These are phyloP conservation scores for Machimus rusticus DNA, from an alignment of 2,888 invertebrate genomes.

Conservation along the genomic window DNA sequence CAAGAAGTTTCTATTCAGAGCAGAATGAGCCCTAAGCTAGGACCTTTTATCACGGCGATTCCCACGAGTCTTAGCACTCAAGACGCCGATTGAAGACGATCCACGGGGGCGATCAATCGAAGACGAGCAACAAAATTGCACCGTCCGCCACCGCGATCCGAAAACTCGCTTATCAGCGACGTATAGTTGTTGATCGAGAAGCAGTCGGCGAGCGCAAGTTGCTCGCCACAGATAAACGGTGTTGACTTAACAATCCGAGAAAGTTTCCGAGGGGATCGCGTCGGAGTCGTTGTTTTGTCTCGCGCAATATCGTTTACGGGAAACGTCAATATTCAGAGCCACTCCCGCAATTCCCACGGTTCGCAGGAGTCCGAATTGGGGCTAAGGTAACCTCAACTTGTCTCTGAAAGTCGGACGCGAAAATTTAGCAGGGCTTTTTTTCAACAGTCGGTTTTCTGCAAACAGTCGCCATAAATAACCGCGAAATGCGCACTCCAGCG, in stretches of 20 bases:
- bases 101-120: neutral
- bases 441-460: neutral
- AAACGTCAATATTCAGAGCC: conserved; percentile 17
- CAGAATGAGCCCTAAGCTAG: neutral
- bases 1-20: neutral
- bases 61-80: conserved; percentile 9
- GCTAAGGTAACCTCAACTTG: neutral
- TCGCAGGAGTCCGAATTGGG: conserved; percentile 25
- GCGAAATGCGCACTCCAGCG: neutral
- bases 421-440: conserved; percentile 2
- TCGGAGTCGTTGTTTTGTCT: conserved; percentile 5
- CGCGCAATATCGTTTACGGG: conserved; percentile 29
- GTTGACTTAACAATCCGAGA: conserved; percentile 22
- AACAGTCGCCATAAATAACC: conserved; percentile 10
- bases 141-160: neutral
- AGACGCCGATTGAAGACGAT: neutral
- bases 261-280: conserved; percentile 1
- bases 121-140: conserved; percentile 10
- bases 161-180: conserved; percentile 2
- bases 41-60: neutral
- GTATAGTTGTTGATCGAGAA: conserved; percentile 3
- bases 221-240: conserved; percentile 6
- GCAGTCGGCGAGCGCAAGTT: conserved; percentile 9
- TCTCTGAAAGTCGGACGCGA: neutral
- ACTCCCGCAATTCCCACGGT: conserved; percentile 33